Conservation (phyloP, 2,113 vertebrate species). For the Sciurus niger region DNA sequence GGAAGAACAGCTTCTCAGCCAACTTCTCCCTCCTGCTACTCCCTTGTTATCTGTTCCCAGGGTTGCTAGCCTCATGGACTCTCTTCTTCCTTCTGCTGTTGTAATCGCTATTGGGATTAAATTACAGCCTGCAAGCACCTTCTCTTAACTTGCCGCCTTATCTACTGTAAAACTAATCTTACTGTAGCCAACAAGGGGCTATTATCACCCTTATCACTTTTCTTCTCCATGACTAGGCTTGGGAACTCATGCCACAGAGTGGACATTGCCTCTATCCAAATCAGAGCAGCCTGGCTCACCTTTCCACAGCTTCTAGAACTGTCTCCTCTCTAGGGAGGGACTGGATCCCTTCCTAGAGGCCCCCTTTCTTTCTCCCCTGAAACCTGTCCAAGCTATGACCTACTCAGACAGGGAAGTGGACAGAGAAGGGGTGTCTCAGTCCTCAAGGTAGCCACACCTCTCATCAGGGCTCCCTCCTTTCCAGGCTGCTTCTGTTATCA, state of each 20-base stretch:
- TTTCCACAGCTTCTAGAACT: background rate
- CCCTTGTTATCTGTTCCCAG: background rate
- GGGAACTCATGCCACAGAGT: background rate
- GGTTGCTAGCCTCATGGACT: background rate
- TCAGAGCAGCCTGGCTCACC: background rate
- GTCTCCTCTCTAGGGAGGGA: background rate
- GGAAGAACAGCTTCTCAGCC: background rate
- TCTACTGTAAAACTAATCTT: background rate
- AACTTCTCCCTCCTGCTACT: fast-evolving
- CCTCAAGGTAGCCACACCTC: background rate
- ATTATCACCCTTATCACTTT: background rate
- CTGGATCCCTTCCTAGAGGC: background rate
- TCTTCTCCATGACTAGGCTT: background rate
- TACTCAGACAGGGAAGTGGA: background rate
- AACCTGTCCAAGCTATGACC: background rate
- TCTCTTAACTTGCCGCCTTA: background rate
- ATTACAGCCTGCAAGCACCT: background rate
- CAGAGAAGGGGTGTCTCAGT: no score
- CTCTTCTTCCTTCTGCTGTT: background rate
- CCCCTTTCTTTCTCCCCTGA: background rate
- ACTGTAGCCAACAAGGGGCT: background rate
- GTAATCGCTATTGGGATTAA: background rate
- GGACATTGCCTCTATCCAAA: no score
- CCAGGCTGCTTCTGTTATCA: background rate
- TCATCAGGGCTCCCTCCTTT: background rate